Percentiles rank a stretch among this genome's conserved stretches.
Evolutionary conservation across 2,113 vertebrate genomes (phyloP).

Genomic region (Thomomys bottae): DNA sequence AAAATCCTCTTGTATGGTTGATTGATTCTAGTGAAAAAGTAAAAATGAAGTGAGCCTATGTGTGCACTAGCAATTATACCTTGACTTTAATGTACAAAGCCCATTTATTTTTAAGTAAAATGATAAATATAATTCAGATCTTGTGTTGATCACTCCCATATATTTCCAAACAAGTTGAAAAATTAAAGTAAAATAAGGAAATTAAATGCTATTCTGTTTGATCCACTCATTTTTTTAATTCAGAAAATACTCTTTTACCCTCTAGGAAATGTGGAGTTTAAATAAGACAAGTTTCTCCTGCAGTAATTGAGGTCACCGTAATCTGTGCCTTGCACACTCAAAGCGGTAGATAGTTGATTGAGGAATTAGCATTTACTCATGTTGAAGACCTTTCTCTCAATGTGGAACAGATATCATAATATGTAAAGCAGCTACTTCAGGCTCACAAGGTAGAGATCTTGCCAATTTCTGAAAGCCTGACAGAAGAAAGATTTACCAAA

Average conservation of each 20-base stretch:
- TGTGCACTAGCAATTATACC: neutral
- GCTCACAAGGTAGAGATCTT: neutral
- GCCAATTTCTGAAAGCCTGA: neutral
- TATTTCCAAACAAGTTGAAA: neutral
- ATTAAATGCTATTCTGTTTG: neutral
- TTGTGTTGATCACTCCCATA: neutral
- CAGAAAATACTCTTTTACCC: neutral
- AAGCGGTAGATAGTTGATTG: neutral
- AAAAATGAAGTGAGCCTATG: too few species aligned
- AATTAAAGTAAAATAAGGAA: neutral
- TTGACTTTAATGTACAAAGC: conserved; percentile 30
- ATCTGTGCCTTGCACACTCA: neutral
- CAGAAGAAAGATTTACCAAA: conserved; percentile 2
- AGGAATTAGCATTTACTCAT: conserved; percentile 7
- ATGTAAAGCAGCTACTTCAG: neutral
- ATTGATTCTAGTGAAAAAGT: too few species aligned
- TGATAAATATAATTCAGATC: neutral
- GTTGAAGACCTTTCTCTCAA: neutral
- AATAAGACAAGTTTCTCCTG: neutral
- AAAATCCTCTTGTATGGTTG: too few species aligned
- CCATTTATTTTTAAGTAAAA: neutral
- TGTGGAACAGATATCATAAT: neutral
- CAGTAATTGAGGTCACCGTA: neutral
- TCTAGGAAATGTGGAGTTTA: neutral
- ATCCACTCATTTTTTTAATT: neutral